A percentile compares a stretch with the other conserved stretches of the same genome.
Evolutionary conservation across 2,797 vertebrate genomes (phyloP).

Genomic region (Onychomys leucogaster): DNA sequence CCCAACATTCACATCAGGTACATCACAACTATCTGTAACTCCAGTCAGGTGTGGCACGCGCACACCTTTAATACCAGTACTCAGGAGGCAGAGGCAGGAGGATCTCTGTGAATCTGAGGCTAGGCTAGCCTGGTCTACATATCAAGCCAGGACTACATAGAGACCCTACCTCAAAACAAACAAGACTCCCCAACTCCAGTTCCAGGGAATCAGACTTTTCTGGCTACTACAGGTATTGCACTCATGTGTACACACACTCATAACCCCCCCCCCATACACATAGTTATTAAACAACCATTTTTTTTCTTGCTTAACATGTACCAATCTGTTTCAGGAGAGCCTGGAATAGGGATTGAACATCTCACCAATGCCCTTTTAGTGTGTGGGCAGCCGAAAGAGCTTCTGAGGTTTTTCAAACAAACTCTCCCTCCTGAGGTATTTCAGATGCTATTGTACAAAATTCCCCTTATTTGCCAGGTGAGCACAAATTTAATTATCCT

Average conservation of each 20-base stretch:
- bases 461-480: slow-evolving; percentile 83
- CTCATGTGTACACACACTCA: not conserved
- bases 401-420: slow-evolving; percentile 78
- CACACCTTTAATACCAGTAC: not conserved
- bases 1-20: not conserved
- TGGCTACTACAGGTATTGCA: not conserved
- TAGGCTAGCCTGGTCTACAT: not conserved
- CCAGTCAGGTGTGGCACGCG: too few species aligned
- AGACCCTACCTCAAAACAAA: not conserved
- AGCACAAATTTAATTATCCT: slow-evolving; percentile 51
- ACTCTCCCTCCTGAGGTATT: slow-evolving; percentile 80
- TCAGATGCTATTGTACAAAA: slow-evolving; percentile 80
- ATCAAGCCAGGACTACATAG: not conserved
- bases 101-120: not conserved
- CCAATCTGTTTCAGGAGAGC: slow-evolving; percentile 80
- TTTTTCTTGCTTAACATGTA: not conserved
- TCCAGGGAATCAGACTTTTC: not conserved
- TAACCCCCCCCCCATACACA: not conserved
- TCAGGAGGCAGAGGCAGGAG: not conserved
- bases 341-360: slow-evolving; percentile 76
- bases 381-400: slow-evolving; percentile 75
- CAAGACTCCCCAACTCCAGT: not conserved
- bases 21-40: not conserved
- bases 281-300: not conserved
- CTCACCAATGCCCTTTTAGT: slow-evolving; percentile 77